These are phyloP conservation scores for Ennomos fuscantarius DNA, from an alignment of 2,888 invertebrate genomes.

Conservation along the genomic window DNA sequence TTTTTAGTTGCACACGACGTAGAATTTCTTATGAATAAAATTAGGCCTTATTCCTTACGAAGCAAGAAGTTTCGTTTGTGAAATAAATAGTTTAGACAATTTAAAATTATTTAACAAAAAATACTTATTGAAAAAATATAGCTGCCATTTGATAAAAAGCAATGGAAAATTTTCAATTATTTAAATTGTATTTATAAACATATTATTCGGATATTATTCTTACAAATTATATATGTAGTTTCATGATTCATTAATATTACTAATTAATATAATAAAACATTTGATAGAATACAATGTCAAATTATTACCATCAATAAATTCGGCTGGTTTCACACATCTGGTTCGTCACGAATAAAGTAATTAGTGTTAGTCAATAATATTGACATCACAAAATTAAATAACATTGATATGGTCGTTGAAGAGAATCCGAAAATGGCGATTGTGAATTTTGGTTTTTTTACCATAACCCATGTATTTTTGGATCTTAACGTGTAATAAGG, in stretches of 20 bases:
- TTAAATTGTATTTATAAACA: background rate
- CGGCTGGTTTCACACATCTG: slow-evolving; percentile 14
- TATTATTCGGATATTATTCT: background rate
- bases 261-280: slow-evolving; percentile 21
- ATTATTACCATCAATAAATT: slow-evolving; percentile 20
- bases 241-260: slow-evolving; percentile 19
- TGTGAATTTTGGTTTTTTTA: no score
- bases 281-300: slow-evolving; percentile 10
- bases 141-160: slow-evolving; percentile 24
- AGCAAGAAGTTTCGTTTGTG: background rate
- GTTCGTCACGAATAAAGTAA: no score
- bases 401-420: no score
- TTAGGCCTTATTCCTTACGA: background rate
- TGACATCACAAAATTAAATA: no score
- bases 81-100: slow-evolving; percentile 8
- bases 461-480: no score
- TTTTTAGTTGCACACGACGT: no score
- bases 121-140: slow-evolving; percentile 5
- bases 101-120: slow-evolving; percentile 18
- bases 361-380: no score
- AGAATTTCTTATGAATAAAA: background rate
- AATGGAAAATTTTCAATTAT: slow-evolving; percentile 1
- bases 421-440: no score
- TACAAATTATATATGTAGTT: slow-evolving; percentile 19
- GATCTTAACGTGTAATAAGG: no score